Percentiles rank a stretch among this genome's conserved stretches.
Evolutionary conservation across 1,140 invertebrate species (phyloP).

Genomic region (Asbolus verrucosus): DNA sequence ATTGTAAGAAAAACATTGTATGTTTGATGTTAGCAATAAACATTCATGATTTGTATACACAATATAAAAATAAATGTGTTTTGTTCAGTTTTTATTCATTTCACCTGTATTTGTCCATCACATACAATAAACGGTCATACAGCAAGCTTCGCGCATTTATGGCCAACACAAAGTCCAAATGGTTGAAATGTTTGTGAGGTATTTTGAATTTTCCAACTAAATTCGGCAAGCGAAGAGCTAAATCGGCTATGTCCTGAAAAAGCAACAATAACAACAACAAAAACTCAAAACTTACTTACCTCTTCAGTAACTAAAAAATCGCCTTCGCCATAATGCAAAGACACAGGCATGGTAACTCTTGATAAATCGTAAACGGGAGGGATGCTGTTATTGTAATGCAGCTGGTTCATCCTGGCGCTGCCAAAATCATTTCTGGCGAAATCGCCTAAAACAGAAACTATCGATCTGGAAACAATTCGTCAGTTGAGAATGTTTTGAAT

Average conservation of each 20-base stretch:
- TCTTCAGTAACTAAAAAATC: conserved; percentile 71
- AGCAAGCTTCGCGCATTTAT: conserved; percentile 70
- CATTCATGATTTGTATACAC: conserved; percentile 65
- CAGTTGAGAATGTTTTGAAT: no score
- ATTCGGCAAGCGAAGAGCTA: conserved; percentile 67
- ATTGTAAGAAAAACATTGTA: conserved; percentile 64
- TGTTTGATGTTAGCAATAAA: conserved; percentile 67
- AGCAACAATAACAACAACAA: no score
- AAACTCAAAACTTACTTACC: no score
- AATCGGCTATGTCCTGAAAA: conserved; percentile 74
- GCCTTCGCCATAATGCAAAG: conserved; percentile 72
- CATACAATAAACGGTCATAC: conserved; percentile 66
- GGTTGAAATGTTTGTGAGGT: conserved; percentile 73
- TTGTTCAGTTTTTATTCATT: conserved; percentile 57
- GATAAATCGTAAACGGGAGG: conserved; percentile 73
- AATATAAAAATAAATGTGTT: conserved; percentile 64
- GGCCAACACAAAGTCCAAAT: conserved; percentile 79
- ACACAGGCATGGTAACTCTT: conserved; percentile 74
- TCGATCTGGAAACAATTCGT: no score
- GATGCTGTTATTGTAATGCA: conserved; percentile 56
- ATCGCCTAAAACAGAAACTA: conserved; percentile 49
- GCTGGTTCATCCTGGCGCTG: conserved; percentile 42
- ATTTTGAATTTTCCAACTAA: conserved; percentile 67
- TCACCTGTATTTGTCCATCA: conserved; percentile 59
- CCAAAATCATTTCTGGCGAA: conserved; percentile 52